These are phyloP conservation scores for Alcedo quadribrachys DNA, from an alignment of 2,797 vertebrate species.

Conservation along the genomic window DNA sequence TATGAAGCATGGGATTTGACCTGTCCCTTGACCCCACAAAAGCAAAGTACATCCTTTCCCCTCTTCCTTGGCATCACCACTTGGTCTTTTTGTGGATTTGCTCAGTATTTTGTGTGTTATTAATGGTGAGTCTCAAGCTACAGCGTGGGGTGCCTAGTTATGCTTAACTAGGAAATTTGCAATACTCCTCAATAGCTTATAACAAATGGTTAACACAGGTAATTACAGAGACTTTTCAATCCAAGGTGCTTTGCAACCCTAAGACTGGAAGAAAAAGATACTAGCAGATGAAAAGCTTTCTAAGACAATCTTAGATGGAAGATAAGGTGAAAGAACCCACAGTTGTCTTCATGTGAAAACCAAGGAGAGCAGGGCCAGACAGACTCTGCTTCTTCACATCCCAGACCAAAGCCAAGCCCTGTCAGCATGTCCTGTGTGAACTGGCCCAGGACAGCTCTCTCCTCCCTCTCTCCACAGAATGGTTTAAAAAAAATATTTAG, in stretches of 20 bases:
- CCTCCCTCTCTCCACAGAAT: slow-evolving; percentile 18
- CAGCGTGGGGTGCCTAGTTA: neutral
- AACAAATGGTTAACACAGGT: neutral
- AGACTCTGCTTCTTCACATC: neutral
- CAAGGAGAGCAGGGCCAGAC: neutral
- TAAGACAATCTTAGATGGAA: neutral
- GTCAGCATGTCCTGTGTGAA: slow-evolving; percentile 1
- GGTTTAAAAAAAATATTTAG: slow-evolving; percentile 40
- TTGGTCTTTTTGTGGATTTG: neutral
- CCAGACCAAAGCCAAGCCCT: neutral
- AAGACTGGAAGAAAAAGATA: neutral
- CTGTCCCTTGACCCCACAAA: neutral
- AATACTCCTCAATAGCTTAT: neutral
- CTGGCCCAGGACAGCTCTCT: neutral
- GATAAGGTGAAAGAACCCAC: neutral
- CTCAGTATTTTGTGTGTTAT: accelerated
- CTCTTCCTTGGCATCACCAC: neutral
- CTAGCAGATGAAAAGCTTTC: neutral
- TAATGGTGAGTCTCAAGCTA: neutral
- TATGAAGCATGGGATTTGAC: neutral
- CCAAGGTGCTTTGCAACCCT: neutral
- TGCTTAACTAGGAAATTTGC: neutral
- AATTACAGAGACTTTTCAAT: neutral
- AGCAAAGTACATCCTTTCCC: neutral
- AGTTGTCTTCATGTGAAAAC: neutral